Evolutionary conservation across 2,113 vertebrate genomes (phyloP), one percentile per base, ranked within the genome.

Genomic region (Platysternon megacephalum): DNA sequence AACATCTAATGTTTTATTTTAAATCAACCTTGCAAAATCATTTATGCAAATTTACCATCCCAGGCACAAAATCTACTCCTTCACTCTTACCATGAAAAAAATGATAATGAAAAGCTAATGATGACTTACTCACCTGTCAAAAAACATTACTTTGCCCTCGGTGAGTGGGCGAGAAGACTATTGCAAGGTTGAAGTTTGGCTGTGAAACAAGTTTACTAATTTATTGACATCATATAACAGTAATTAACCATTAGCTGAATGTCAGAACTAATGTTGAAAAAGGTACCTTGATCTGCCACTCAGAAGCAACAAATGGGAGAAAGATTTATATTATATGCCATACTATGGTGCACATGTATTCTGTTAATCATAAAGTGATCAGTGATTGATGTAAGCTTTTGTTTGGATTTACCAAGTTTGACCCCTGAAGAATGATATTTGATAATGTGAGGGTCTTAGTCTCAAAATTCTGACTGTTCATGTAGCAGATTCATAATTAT

Each of bases 111-210:
- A 93, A 94, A 88, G 29, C 58, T 93, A 89, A 94, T 51, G 55
- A 42, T 76, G 81, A 85, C 93, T 94, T 93, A 87, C 68, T 94
- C 16, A 79, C 51, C 17, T 48, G 79, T 80, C 26, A 89, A 55
- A 86, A 96, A 90, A 93, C 22, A 46, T 90, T 89, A 78, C 29
- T 92, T 68, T 26, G 79, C 88, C 65, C 49, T 83, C n/a, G 79
- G 32, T 56, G 68, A 51, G 35, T 32, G 51, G 51, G 46, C n/a
- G 58, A 85, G 42, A 79, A 39, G 52, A 32, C 49, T 82, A 89
- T 49, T 86, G 35, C 35, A 82, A 82, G 84, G 58, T 19, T 80
- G 61, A 24, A 79, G 28, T 22, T 89, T 94, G 51, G 44, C 44
- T n/a, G 16, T 49, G 61, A 26, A 10, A 55, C 1, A 14, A 91